Conservation (phyloP, 2,888 invertebrate species). For the Crossocerus cetratus region DNA sequence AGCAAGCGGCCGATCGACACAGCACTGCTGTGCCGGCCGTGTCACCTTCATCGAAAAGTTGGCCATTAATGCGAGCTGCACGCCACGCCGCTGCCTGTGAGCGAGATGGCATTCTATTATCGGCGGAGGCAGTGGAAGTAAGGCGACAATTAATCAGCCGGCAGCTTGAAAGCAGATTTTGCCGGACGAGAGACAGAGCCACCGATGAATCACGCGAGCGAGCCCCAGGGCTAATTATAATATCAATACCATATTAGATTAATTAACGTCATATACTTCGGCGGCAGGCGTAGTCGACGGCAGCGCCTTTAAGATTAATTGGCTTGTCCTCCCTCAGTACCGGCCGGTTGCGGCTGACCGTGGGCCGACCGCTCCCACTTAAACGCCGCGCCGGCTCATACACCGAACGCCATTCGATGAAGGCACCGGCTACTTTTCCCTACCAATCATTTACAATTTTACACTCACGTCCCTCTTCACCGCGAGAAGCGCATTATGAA, state of each 20-base stretch:
- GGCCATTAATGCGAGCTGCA: neutral
- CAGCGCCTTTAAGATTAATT: conserved; percentile 59
- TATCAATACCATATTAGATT: conserved; percentile 54
- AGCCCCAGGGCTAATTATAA: conserved; percentile 53
- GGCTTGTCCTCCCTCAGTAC: conserved; percentile 35
- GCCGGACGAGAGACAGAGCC: conserved; percentile 14
- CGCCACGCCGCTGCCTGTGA: too few species aligned
- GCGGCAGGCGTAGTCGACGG: conserved; percentile 41
- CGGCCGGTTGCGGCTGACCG: conserved; percentile 19
- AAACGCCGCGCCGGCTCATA: conserved; percentile 7
- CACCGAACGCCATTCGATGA: conserved; percentile 17
- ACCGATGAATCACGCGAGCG: conserved; percentile 35
- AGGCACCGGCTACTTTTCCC: neutral
- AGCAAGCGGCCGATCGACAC: neutral
- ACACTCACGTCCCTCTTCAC: too few species aligned
- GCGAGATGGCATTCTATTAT: too few species aligned
- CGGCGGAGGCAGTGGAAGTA: conserved; percentile 1
- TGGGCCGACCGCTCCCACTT: conserved; percentile 16
- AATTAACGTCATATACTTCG: conserved; percentile 61
- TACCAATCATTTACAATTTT: too few species aligned
- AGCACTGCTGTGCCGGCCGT: too few species aligned
- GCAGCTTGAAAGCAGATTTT: conserved; percentile 8
- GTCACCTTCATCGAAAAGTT: neutral
- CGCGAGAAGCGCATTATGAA: too few species aligned
- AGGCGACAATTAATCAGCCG: conserved; percentile 40